phyloP scores from a whole-genome alignment of 2,888 invertebrate species.

The Sericinus montela region DNA sequence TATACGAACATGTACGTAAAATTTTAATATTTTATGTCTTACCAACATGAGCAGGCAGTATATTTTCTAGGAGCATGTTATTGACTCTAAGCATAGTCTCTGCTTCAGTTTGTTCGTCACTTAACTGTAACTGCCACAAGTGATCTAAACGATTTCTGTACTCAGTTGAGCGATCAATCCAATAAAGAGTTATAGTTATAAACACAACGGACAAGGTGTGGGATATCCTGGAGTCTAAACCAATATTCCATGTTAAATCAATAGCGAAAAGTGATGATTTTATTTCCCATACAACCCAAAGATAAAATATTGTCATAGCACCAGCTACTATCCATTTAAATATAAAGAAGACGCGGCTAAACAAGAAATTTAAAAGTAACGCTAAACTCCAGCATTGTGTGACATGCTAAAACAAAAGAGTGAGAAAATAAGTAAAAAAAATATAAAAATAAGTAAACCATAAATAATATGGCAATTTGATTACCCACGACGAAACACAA shows the following conservation, averaged over 20 bases:
- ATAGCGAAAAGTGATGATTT: slow-evolving; percentile 77
- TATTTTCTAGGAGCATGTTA: slow-evolving; percentile 93
- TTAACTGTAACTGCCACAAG: slow-evolving; percentile 82
- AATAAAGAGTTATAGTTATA: slow-evolving; percentile 87
- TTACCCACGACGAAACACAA: slow-evolving; percentile 75
- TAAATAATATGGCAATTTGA: slow-evolving; percentile 26
- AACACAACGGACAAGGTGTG: slow-evolving; percentile 87
- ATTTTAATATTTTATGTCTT: slow-evolving; percentile 33
- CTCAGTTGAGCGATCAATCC: slow-evolving; percentile 94
- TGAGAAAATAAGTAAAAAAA: neutral
- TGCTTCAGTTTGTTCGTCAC: slow-evolving; percentile 91
- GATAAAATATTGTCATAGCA: slow-evolving; percentile 82
- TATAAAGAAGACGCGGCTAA: slow-evolving; percentile 90
- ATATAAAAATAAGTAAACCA: neutral
- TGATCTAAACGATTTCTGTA: slow-evolving; percentile 93
- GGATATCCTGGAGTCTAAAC: slow-evolving; percentile 82
- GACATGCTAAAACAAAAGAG: slow-evolving; percentile 82
- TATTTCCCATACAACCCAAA: slow-evolving; percentile 83
- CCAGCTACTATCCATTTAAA: slow-evolving; percentile 87
- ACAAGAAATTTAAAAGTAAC: slow-evolving; percentile 86
- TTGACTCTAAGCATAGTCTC: slow-evolving; percentile 92
- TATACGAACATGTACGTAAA: too few species aligned
- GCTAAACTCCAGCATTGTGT: slow-evolving; percentile 84
- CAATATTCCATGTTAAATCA: slow-evolving; percentile 85
- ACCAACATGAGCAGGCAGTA: slow-evolving; percentile 96